Evolutionary conservation across 2,113 vertebrate genomes (phyloP).

Genomic region (Halcyon malimbica): DNA sequence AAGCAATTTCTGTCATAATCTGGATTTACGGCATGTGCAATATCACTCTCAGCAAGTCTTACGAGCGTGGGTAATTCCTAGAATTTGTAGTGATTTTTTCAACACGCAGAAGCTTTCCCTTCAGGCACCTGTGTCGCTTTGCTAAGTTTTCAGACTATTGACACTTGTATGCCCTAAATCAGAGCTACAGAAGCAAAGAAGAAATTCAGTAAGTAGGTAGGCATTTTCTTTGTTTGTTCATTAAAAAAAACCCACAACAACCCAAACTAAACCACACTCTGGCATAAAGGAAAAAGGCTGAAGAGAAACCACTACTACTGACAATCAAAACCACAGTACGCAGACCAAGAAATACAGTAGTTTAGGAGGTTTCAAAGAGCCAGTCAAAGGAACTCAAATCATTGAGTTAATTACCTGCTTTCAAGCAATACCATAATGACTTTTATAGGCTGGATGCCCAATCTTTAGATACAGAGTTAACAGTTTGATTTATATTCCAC

Average conservation of each 20-base stretch:
- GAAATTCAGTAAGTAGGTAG: neutral
- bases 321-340: neutral
- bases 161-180: neutral
- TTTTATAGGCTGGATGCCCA: neutral
- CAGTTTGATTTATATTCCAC: neutral
- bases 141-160: neutral
- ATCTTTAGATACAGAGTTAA: neutral
- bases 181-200: neutral
- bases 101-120: neutral
- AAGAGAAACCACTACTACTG: neutral
- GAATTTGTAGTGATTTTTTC: neutral
- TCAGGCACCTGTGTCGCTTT: neutral
- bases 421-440: neutral
- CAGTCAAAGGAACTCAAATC: neutral
- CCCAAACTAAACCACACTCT: neutral
- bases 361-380: neutral
- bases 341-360: neutral
- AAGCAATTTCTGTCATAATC: neutral
- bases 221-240: neutral
- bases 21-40: neutral
- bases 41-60: neutral
- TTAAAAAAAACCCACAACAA: neutral
- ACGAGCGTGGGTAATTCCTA: accelerated
- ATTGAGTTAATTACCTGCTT: neutral
- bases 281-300: neutral